Evolutionary conservation across 35 echinoderm and acorn worm species (phyloP).

Genomic region (Apostichopus parvimensis): DNA sequence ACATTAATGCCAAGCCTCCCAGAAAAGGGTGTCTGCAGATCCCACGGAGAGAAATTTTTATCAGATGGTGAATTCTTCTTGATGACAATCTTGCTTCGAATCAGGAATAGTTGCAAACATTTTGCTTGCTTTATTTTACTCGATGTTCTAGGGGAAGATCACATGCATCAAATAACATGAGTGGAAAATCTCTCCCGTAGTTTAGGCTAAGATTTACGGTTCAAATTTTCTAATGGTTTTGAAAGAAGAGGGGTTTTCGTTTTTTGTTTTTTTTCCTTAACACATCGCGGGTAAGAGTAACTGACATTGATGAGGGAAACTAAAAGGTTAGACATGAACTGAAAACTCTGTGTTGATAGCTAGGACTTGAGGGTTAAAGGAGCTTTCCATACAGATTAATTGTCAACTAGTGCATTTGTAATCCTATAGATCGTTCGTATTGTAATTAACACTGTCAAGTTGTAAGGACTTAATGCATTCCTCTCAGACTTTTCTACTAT

Average conservation of each 20-base stretch:
- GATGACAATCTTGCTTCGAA: background rate
- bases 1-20: background rate
- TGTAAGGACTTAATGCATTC: no score
- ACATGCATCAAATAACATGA: background rate
- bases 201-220: background rate
- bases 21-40: background rate
- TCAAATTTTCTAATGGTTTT: background rate
- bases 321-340: background rate
- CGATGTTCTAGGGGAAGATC: background rate
- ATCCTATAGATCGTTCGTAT: no score
- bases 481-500: no score
- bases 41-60: background rate
- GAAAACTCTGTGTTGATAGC: background rate
- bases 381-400: background rate
- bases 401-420: no score
- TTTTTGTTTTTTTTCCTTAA: no score
- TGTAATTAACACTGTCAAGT: no score
- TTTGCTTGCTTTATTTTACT: background rate
- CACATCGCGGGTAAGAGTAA: background rate
- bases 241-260: no score
- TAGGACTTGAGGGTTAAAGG: background rate
- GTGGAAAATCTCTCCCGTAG: background rate
- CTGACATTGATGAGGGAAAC: background rate
- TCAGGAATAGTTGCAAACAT: background rate
- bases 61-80: background rate